Evolutionary conservation across 2,888 invertebrate genomes (phyloP), one percentile per base, ranked within the genome.

Genomic region (Drosophila merina): DNA sequence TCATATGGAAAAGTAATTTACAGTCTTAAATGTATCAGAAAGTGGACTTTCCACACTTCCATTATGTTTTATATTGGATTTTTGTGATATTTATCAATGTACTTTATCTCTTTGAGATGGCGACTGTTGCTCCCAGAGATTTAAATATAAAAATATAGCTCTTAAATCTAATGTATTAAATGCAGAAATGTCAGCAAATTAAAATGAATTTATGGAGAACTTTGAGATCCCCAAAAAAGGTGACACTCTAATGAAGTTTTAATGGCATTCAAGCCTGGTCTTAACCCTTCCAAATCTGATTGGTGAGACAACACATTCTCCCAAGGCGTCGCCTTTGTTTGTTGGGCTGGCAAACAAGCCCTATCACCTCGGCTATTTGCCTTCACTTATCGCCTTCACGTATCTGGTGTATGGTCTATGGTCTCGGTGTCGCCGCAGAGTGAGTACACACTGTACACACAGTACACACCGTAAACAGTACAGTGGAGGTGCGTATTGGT

Each of bases 281-380:
- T 36, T 44, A 50, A 62, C 66, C 48, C 51, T 49, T 12, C 20
- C 33, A 44, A 59, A 48, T 68, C 44, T 57, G 67, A 67, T 68
- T 68, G 68, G 54, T 49, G 48, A 14, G 8, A 42, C 40, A 42
- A 14, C 40, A 42, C 20, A 50, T 63, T 63, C 63, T 54, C 44
- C 38, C 31, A 49, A 33, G 57, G 44, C 64, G 63, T 64, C 54
- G 55, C 52, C 49, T 57, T 63, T 77, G 81, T 85, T 85, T 86
- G 84, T 85, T 86, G 80, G 72, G 70, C 66, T 74, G 60, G 76
- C 86, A 87, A 84, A 86, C 74, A 77, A 75, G 76, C 72, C 75
- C 76, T 74, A 77, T 77, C 77, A 79, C 77, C 69, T 74, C 57
- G 51, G 30, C 66, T 88, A 76, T 80, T 79, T 86, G 78, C 86